Conservation (phyloP, 2,797 vertebrate species). For the Pipistrellus kuhlii region DNA sequence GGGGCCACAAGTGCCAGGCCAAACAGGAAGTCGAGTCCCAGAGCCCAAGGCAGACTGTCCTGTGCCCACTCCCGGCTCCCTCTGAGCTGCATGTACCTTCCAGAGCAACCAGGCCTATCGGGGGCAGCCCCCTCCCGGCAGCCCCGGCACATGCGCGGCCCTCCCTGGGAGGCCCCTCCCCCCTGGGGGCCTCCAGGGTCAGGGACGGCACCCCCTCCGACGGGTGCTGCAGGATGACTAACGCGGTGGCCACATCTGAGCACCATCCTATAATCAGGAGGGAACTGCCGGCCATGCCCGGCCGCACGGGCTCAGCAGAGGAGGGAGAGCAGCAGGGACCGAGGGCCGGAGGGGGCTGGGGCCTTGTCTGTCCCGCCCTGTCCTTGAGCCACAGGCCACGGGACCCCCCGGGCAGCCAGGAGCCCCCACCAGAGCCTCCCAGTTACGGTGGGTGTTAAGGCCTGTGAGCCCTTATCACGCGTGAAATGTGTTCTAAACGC, state of each 20-base stretch:
- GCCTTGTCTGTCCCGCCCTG: not conserved
- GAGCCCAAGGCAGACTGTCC: constrained; percentile 64
- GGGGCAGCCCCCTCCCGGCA: not conserved
- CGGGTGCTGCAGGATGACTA: not conserved
- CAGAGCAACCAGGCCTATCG: not conserved
- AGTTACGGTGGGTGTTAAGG: not conserved
- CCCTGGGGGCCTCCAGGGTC: not conserved
- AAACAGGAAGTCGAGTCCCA: constrained; percentile 79
- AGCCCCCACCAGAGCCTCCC: not conserved
- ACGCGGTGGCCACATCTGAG: not conserved
- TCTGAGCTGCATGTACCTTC: not conserved
- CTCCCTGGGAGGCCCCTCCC: not conserved
- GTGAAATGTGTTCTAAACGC: not conserved
- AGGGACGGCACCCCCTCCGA: not conserved
- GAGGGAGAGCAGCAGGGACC: not conserved
- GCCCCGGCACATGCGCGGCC: fast-evolving
- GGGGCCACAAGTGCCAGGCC: constrained; percentile 60
- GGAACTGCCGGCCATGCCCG: not conserved
- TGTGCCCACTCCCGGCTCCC: constrained; percentile 7
- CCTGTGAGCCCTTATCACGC: fast-evolving
- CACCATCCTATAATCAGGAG: not conserved
- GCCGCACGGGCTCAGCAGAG: not conserved
- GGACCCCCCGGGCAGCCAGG: not conserved
- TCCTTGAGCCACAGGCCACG: not conserved
- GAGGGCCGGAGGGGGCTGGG: not conserved